Evolutionary conservation across 2,888 invertebrate species (phyloP), one percentile per base, ranked within the genome.

Genomic region (Caenorhabditis zanzibari): DNA sequence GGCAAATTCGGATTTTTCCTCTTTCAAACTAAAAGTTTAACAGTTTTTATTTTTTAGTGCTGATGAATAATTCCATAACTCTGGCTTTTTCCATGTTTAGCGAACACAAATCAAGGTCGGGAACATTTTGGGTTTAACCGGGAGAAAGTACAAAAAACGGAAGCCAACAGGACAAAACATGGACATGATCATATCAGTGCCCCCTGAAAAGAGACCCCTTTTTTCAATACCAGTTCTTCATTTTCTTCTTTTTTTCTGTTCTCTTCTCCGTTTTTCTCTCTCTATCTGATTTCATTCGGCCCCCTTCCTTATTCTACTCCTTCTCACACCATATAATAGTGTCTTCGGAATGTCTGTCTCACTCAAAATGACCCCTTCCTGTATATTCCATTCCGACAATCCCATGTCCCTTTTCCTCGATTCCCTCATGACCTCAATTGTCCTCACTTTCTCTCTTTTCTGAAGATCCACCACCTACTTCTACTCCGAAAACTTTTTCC

Each of bases 121-220:
- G 24, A 38, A 44, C 26, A 28, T 9, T 26, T 19, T 16, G 28
- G 66, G 58, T 75, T 75, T 49, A 52, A 24, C 66, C 56, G 52
- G 52, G 38, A 38, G 76, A 76, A 76, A 76, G 76, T 76, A 69
- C 76, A 76, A 76, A 76, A 76, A 76, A 76, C 76, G 76, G 76
- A 76, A 76, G 68, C 58, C 26, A n/a, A 56, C 52, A 58, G 41
- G 64, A n/a, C 58, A 68, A 71, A 77, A 69, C 68, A 69, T 71
- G 61, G 49, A 59, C 76, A 77, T 77, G 77, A 77, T 77, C 69
- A 69, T 77, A 77, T 77, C 77, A 71, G 66, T 64, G 75, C 41
- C 74, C 35, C 52, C 26, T 26, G 38, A 61, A 61, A 72, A 54
- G 35, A 54, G 66, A 66, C 68, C 54, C 28, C 38, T 24, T 52